Evolutionary conservation across 2,113 vertebrate genomes (phyloP), one percentile per base, ranked within the genome.

Genomic region (Petrocephalus zakoni): DNA sequence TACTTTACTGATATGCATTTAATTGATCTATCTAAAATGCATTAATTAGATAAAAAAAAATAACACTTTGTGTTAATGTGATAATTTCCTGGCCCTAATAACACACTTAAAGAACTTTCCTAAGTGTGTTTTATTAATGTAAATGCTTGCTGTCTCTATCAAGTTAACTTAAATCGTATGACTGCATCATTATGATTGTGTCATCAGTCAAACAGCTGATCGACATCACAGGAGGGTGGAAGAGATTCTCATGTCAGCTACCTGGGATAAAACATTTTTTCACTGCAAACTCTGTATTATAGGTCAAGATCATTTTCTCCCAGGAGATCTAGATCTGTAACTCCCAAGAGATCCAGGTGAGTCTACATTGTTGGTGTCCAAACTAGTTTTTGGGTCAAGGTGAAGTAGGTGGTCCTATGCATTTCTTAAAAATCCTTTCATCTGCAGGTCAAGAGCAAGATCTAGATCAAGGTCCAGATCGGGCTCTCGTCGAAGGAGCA

Each of bases 331-430:
- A 93, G 96, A 84, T 97, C 97, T 1, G 93, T 88, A 68, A 96
- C 97, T 87, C 94, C 97, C 92, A 97, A 96, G 94, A 95, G 95
- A 93, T 97, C 97, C 10, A 96, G 96, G 96, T 97, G 93, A 94
- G 93, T 90, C n/a, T 17, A 7, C 22, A 21, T 89, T 61, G 11
- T 46, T 42, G 34, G 17, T 58, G 29, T 52, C n/a, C 13, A n/a
- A 29, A 86, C 13, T 37, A 17, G 7, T 10, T 86, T 84, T 64
- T 88, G 49, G 29, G 29, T 19, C 19, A 51, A 37, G 47, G 61
- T 46, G 46, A 49, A 53, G 15, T 37, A 72, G 72, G 58, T 8
- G 21, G 58, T 34, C 29, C 13, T 8, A 25, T 22, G 15, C 22
- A 25, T 53, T 86, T 68, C 61, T 68, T 29, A 68, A 68, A 68